phyloP scores from a whole-genome alignment of 2,113 vertebrate species.

The Psammodynastes pulverulentus region DNA sequence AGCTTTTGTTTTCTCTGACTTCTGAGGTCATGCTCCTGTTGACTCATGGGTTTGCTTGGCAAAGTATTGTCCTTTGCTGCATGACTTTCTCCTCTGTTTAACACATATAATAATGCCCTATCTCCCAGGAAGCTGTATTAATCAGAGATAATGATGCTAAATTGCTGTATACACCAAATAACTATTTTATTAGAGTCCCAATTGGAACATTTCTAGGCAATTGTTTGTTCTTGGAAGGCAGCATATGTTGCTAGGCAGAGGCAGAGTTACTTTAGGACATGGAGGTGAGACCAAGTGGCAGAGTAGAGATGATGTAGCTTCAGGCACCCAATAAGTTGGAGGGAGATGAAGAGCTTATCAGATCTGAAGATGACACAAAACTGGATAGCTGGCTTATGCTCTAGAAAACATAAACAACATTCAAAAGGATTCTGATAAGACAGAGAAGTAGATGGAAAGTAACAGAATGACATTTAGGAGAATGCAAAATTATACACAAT shows the following conservation, averaged over 20 bases:
- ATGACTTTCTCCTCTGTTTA: background rate
- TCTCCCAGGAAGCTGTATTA: conserved; percentile 13
- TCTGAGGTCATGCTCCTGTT: background rate
- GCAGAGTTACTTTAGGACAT: background rate
- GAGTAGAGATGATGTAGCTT: background rate
- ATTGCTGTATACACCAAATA: conserved; percentile 24
- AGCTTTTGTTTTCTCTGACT: background rate
- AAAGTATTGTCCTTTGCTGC: background rate
- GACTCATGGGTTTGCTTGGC: conserved; percentile 10
- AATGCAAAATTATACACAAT: background rate
- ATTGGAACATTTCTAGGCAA: conserved; percentile 24
- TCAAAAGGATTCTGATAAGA: background rate
- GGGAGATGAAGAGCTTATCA: background rate
- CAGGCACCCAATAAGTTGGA: conserved; percentile 17
- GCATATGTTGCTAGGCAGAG: conserved; percentile 12
- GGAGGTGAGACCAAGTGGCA: background rate
- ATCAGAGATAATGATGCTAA: conserved; percentile 22
- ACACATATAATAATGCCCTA: conserved; percentile 24
- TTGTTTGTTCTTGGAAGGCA: conserved; percentile 52
- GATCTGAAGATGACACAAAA: background rate
- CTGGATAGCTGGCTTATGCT: background rate
- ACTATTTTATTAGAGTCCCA: conserved; percentile 35
- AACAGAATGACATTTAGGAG: background rate
- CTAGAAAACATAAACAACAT: background rate
- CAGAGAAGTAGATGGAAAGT: background rate